These are phyloP conservation scores for Sylvilagus bachmani DNA, from an alignment of 2,113 vertebrate species.

Conservation along the genomic window DNA sequence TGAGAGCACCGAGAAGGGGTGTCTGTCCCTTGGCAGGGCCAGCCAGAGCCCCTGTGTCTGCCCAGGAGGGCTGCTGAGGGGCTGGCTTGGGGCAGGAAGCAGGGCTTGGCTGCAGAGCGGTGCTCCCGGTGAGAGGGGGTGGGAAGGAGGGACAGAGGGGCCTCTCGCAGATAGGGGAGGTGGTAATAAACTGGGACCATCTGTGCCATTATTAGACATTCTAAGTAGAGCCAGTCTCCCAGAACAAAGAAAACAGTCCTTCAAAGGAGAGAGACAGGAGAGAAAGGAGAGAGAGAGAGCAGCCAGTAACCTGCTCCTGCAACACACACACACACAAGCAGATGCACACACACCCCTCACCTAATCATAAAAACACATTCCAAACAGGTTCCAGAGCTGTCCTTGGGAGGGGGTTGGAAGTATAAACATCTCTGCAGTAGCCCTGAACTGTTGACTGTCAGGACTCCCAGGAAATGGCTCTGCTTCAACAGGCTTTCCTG, in stretches of 20 bases:
- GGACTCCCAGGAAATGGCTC: conserved; percentile 40
- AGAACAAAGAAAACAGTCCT: conserved; percentile 72
- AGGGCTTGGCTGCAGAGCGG: not conserved
- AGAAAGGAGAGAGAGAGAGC: not conserved
- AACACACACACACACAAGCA: not conserved
- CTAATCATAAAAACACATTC: conserved; percentile 53
- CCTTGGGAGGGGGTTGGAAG: conserved; percentile 57
- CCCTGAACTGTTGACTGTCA: conserved; percentile 63
- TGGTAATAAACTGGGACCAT: conserved; percentile 20
- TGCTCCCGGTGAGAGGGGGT: not conserved
- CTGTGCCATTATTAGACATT: conserved; percentile 56
- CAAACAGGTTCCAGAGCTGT: conserved; percentile 13
- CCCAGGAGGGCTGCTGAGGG: not conserved
- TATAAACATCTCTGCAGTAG: not conserved
- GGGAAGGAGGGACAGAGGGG: not conserved
- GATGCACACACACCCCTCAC: not conserved
- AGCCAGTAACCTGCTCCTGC: not conserved
- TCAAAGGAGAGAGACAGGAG: not conserved
- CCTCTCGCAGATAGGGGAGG: conserved; percentile 1
- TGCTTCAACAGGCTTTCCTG: conserved; percentile 25
- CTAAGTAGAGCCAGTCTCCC: conserved; percentile 30
- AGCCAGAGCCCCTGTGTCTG: fast-evolving
- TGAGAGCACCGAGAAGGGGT: not conserved
- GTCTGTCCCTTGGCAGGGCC: not conserved
- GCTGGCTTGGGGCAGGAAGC: fast-evolving